Evolutionary conservation across 2,888 invertebrate genomes (phyloP).

Genomic region (Tiliacea aurago): DNA sequence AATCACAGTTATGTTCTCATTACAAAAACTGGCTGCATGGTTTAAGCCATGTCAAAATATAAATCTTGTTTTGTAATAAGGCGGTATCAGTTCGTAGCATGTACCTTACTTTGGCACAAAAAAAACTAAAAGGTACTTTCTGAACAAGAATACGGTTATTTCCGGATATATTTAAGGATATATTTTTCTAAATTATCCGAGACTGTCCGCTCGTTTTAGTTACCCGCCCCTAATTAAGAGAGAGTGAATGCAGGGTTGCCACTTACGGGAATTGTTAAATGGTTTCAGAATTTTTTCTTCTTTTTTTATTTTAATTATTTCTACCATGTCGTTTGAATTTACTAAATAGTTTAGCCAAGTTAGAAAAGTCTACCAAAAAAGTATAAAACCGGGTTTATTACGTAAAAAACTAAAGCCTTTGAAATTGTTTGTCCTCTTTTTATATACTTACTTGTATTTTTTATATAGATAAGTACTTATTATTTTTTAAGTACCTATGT

Average conservation of each 20-base stretch:
- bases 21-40: no score
- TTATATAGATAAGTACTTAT: no score
- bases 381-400: not conserved
- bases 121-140: conserved; percentile 15
- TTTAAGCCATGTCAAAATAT: no score
- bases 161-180: conserved; percentile 24
- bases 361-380: not conserved
- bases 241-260: conserved; percentile 34
- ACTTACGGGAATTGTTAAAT: conserved; percentile 6
- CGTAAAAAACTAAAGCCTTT: not conserved
- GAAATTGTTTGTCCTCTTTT: no score
- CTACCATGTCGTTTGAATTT: not conserved
- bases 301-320: not conserved
- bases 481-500: no score
- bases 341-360: not conserved
- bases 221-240: conserved; percentile 59
- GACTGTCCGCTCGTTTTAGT: conserved; percentile 49
- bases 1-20: no score
- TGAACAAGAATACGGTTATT: conserved; percentile 13
- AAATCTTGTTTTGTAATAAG: no score
- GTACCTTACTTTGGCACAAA: not conserved
- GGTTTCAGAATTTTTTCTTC: not conserved
- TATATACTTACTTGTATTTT: no score
- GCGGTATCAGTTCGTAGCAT: no score
- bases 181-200: conserved; percentile 58